Evolutionary conservation across 2,888 invertebrate species (phyloP).

Genomic region (Miltochrista miniata): DNA sequence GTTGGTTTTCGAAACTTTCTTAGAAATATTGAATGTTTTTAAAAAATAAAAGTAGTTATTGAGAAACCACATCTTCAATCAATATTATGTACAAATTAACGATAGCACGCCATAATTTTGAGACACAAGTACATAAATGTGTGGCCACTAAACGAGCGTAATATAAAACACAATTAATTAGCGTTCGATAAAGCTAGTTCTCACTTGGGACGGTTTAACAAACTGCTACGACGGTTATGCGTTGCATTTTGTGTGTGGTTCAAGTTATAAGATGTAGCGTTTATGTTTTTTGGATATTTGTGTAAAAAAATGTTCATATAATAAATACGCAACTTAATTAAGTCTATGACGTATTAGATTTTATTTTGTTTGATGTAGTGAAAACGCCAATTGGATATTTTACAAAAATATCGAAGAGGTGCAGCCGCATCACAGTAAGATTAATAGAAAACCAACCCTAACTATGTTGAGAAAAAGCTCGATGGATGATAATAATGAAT

Average conservation of each 20-base stretch:
- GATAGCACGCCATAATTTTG: conserved; percentile 14
- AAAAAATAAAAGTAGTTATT: no score
- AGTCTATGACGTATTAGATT: no score
- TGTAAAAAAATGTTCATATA: background rate
- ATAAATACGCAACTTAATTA: no score
- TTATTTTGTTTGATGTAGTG: no score
- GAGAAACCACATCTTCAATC: background rate
- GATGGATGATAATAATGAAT: no score
- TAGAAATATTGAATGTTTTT: no score
- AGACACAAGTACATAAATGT: conserved; percentile 37
- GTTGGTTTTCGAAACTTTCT: no score
- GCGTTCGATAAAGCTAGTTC: conserved; percentile 49
- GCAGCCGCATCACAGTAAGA: no score
- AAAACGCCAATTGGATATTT: no score
- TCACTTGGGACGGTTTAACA: conserved; percentile 53
- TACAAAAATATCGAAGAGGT: no score
- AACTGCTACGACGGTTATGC: conserved; percentile 48
- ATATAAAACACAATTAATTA: conserved; percentile 62
- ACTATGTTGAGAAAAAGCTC: no score
- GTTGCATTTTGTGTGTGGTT: conserved; percentile 43
- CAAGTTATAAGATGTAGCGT: conserved; percentile 8
- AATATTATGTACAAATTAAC: conserved; percentile 8
- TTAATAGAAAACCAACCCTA: no score
- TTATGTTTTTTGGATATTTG: background rate
- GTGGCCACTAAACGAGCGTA: conserved; percentile 38